Evolutionary conservation across 2,888 invertebrate genomes (phyloP).

Genomic region (Alloscopus bannaensis): DNA sequence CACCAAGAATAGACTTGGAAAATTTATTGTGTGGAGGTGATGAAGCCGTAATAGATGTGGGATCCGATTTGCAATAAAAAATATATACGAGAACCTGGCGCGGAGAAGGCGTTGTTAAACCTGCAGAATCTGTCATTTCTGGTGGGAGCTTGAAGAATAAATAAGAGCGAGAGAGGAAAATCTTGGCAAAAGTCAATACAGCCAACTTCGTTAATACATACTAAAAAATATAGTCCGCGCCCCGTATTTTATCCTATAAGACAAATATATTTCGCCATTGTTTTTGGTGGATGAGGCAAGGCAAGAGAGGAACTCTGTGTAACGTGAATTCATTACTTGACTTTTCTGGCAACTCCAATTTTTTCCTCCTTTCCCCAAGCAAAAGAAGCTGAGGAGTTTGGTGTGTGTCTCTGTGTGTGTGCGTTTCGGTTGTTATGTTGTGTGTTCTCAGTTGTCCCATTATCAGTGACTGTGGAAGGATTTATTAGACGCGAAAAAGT

Average conservation of each 20-base stretch:
- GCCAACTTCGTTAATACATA: conserved; percentile 55
- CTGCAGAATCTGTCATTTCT: conserved; percentile 48
- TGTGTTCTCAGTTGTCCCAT: conserved; percentile 64
- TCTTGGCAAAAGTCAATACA: conserved; percentile 55
- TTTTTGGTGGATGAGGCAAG: conserved; percentile 30
- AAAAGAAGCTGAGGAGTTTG: neutral
- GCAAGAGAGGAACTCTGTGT: conserved; percentile 14
- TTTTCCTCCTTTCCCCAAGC: conserved; percentile 32
- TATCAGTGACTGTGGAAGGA: conserved; percentile 63
- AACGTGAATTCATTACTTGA: conserved; percentile 49
- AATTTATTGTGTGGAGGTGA: conserved; percentile 43
- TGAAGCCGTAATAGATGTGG: conserved; percentile 46
- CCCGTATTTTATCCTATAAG: conserved; percentile 49
- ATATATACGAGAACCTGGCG: too few relatives aligned
- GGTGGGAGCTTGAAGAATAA: conserved; percentile 11
- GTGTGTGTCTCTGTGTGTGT: too few relatives aligned
- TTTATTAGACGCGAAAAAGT: conserved; percentile 54
- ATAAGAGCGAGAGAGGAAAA: conserved; percentile 35
- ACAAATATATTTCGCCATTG: conserved; percentile 21
- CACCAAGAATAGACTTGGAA: too few relatives aligned
- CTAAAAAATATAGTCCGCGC: too few relatives aligned
- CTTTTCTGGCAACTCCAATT: conserved; percentile 27
- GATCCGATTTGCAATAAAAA: conserved; percentile 22
- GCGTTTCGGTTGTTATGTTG: too few relatives aligned
- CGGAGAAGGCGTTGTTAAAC: conserved; percentile 27